Evolutionary conservation across 2,888 invertebrate genomes (phyloP), one percentile per base, ranked within the genome.

Genomic region (Microplitis manilae): DNA sequence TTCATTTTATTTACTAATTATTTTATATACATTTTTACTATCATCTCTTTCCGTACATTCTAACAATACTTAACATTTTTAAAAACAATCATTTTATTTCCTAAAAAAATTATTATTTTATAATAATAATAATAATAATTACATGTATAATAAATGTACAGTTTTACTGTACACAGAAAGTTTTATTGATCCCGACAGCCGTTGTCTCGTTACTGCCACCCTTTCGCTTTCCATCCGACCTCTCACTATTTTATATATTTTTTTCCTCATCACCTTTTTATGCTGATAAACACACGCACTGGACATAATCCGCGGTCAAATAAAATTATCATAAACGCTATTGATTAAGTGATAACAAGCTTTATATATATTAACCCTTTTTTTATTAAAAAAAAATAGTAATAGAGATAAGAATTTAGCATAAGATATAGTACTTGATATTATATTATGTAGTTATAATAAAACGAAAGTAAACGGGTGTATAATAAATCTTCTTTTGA

Each of bases 151-250:
- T 20, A 15, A 65, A 65, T 64, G 41, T 20, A 62, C 7, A 39
- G 40, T 41, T 41, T n/a, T 41, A 30, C 8, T 64, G 50, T 50
- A 39, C 30, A 62, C 40, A 17, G 9, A 73, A 73, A 73, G 73
- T 73, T 39, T 73, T 77, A 77, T 77, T 69, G 77, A 77, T 77
- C 77, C 60, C 39, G 73, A 61, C 77, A 69, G 73, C 61, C 69
- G 77, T 38, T 41, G 73, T 69, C 69, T 77, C 77, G 73, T 73
- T 77, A 59, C 69, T 20, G 61, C 77, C 62, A 76, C 76, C 76
- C 76, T 76, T 76, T 76, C 76, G 76, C 76, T 76, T 76, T 76
- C 68, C 76, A 76, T 67, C 68, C 73, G 64, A 65, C 60, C 72
- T 60, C 61, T 20, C 61, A 50, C 65, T 76, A 30, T 72, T 68